Base-by-base conservation (phyloP, 2,797 vertebrate species). In the Amphiprion clarkii region DNA sequence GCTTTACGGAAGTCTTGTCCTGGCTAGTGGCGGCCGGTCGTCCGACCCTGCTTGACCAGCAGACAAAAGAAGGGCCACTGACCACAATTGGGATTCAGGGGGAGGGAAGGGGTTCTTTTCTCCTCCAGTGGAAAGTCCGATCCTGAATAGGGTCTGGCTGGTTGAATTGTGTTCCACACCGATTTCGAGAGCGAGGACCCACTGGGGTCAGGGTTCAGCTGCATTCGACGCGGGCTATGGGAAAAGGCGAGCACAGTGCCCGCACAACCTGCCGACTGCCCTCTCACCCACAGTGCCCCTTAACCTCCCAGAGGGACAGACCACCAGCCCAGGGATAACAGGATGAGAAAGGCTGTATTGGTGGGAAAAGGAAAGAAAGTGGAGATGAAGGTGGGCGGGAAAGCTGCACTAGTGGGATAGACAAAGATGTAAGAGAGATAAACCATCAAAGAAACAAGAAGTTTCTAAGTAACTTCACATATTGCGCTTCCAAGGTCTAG, bases 1-100 rank as follows among this genome's bases (percentile, higher is more conserved):
- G 93, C 91, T 94, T 89, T 94, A 93, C 92, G 93, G 94, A 95
- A 94, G 94, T 95, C 94, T 94, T 91, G 89, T 89, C 89, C 88
- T 81, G 89, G 92, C 92, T 87, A 90, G 90, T 84, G 91, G 91
- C 86, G 81, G 93, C 94, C 87, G 82, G 94, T 91, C 92, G 85
- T 86, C 91, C 93, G 89, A 95, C 94, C 93, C 91, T 74, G 83
- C 91, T 94, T 93, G 94, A 93, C 87, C 90, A 84, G 76, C 73
- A 90, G 90, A 96, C 94, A 95, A 96, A 93, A 80, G 81, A 77
- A 89, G 88, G 90, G 90, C 87, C 85, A 90, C 68, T 79, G 89
- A 89, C 80, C 88, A 95, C 94, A 95, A 94, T 92, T 93, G 90
- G 78, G 42, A 74, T 71, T 40, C 67, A 60, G 68, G 67, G 54